Evolutionary conservation across 2,113 vertebrate species (phyloP).

Genomic region (Panthera uncia): DNA sequence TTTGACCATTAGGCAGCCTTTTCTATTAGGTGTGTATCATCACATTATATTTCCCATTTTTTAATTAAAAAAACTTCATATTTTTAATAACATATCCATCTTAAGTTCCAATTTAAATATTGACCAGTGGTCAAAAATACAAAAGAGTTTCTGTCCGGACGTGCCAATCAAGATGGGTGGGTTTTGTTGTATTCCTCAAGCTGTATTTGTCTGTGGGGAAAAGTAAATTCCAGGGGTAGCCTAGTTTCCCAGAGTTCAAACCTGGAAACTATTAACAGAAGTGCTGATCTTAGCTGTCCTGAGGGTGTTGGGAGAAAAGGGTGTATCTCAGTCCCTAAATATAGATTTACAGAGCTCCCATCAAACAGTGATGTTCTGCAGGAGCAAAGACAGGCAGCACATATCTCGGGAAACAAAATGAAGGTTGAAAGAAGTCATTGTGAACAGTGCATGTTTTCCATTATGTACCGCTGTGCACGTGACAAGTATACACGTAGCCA

Average conservation of each 20-base stretch:
- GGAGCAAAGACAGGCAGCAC: neutral
- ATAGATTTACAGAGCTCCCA: conserved; percentile 48
- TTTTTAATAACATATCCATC: neutral
- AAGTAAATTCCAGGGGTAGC: conserved; percentile 52
- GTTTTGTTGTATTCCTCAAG: conserved; percentile 21
- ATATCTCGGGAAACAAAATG: conserved; percentile 24
- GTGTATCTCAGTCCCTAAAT: conserved; percentile 42
- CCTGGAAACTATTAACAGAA: conserved; percentile 64
- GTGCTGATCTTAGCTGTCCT: conserved; percentile 57
- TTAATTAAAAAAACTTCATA: neutral
- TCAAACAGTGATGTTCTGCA: conserved; percentile 30
- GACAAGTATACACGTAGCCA: neutral
- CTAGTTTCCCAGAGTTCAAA: conserved; percentile 46
- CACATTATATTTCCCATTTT: neutral
- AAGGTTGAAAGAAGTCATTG: neutral
- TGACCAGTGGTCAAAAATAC: neutral
- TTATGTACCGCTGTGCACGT: neutral
- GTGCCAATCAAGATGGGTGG: neutral
- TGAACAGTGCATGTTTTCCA: neutral
- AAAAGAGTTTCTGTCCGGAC: neutral
- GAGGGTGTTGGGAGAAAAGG: conserved; percentile 23
- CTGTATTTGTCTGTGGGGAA: conserved; percentile 38
- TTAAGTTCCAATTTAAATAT: conserved; percentile 1
- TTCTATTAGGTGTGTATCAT: neutral
- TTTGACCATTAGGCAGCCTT: neutral